Conservation (phyloP, 2,888 invertebrate species). For the Drosophila mulleri region DNA sequence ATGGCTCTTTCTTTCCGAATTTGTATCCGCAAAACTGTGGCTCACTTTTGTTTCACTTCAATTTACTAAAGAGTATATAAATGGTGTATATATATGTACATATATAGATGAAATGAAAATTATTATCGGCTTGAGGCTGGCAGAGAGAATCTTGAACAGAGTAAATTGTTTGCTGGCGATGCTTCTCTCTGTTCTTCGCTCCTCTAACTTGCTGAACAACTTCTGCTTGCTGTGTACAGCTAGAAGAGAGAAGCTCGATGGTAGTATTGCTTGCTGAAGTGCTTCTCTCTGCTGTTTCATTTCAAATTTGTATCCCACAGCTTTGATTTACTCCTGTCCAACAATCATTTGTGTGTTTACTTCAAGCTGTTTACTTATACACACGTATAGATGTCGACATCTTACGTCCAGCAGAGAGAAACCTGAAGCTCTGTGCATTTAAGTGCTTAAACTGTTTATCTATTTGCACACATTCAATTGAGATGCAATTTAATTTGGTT, state of each 20-base stretch:
- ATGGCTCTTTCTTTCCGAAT: not conserved
- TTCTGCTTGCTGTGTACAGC: no score
- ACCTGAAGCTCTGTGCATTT: not conserved
- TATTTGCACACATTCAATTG: conserved; percentile 43
- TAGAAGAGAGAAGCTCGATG: not conserved
- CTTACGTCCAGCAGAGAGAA: not conserved
- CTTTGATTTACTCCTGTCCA: not conserved
- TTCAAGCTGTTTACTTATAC: not conserved
- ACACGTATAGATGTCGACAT: not conserved
- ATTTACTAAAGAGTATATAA: not conserved
- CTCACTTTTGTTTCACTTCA: not conserved
- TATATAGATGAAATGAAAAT: not conserved
- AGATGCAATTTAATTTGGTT: conserved; percentile 44
- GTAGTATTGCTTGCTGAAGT: not conserved
- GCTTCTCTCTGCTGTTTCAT: not conserved
- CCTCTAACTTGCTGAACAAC: no score
- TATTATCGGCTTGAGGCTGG: not conserved
- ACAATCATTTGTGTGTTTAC: no score
- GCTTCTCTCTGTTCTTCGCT: not conserved
- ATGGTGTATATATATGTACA: not conserved
- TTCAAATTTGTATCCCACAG: not conserved
- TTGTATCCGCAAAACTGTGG: not conserved
- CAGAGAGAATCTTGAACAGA: not conserved
- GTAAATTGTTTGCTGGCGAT: not conserved
- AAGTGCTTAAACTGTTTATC: conserved; percentile 47